Conservation (phyloP, 2,113 vertebrate species). For the Gymnarchus niloticus region DNA sequence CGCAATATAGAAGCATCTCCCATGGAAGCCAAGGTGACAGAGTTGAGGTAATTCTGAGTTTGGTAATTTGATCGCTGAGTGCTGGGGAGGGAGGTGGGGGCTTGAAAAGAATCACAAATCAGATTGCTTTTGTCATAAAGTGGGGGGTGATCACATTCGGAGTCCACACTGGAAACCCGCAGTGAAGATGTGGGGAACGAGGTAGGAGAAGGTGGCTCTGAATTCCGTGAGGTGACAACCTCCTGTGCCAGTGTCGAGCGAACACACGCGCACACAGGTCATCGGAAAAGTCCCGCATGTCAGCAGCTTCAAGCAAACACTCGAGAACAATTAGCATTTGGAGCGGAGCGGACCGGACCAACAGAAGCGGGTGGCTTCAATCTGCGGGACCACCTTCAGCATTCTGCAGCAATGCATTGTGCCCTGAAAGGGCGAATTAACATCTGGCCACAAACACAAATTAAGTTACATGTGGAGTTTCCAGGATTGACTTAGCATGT, state of each 20-base stretch:
- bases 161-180: constrained; percentile 51
- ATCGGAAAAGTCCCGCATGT: too few relatives aligned
- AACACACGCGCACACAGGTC: too few relatives aligned
- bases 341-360: neutral
- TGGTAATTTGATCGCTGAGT: constrained; percentile 65
- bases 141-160: constrained; percentile 49
- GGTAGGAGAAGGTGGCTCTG: constrained; percentile 5
- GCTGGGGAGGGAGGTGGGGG: constrained; percentile 49
- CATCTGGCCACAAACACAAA: constrained; percentile 50
- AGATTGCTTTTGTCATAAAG: constrained; percentile 63
- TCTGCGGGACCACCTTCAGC: constrained; percentile 53
- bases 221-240: too few relatives aligned
- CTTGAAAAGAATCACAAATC: constrained; percentile 50
- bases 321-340: neutral
- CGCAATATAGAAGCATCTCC: constrained; percentile 56
- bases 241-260: too few relatives aligned
- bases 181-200: constrained; percentile 31
- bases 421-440: constrained; percentile 53
- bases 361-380: constrained; percentile 51
- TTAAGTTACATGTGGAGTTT: constrained; percentile 48
- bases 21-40: constrained; percentile 65
- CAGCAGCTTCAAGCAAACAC: too few relatives aligned
- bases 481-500: constrained; percentile 44
- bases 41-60: constrained; percentile 69
- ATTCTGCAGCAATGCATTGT: constrained; percentile 44